These are phyloP conservation scores for Nematostella vectensis DNA, from an alignment of 92 coral and sea anemone species.

Conservation along the genomic window DNA sequence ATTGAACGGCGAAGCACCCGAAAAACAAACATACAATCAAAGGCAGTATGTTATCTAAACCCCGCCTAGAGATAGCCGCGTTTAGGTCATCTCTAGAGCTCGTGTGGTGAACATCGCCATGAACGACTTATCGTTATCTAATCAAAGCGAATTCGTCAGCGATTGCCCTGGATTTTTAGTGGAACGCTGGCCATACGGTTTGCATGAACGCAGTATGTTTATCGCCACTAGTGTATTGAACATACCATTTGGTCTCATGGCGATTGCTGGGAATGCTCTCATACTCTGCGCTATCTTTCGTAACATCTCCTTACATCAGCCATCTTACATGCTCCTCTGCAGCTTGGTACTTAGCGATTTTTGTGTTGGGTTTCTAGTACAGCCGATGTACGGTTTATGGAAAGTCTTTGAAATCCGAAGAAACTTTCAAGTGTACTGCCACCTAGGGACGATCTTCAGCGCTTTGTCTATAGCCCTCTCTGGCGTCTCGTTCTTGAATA, in stretches of 20 bases:
- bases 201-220: neutral
- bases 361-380: neutral
- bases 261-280: neutral
- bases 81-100: too few species aligned
- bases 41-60: too few species aligned
- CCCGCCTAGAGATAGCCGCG: too few species aligned
- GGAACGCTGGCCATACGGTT: conserved; percentile 1
- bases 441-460: neutral
- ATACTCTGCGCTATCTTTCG: neutral
- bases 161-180: neutral
- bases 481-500: neutral
- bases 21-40: too few species aligned
- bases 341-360: neutral
- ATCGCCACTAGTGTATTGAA: neutral
- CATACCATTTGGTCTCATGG: neutral
- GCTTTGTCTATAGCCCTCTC: neutral
- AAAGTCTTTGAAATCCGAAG: neutral
- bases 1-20: too few species aligned
- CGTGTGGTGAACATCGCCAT: neutral
- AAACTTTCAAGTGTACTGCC: neutral
- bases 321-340: neutral
- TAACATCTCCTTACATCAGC: neutral
- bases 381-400: neutral
- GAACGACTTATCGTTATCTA: neutral
- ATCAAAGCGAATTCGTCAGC: neutral